Base-by-base conservation (phyloP, 2,888 invertebrate genomes). In the Petrophora chlorosata region DNA sequence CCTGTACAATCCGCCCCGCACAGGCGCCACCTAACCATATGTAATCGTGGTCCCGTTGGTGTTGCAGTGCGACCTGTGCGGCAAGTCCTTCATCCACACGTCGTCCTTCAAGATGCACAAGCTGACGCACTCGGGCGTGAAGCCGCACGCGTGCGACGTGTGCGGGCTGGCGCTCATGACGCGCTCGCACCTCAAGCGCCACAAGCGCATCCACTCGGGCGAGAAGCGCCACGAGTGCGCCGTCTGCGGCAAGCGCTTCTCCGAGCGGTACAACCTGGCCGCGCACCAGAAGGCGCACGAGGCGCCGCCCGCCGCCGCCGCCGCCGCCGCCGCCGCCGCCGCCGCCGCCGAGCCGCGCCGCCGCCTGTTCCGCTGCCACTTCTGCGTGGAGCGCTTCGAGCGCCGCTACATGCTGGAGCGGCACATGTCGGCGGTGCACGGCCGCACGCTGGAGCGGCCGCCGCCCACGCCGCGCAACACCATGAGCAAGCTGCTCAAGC, bases 71-170 rank as follows among this genome's bases (percentile, higher is more conserved):
- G 92, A 92, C 73, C 75, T 91, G 55, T 93, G 93, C 81, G 92
- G 92, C 61, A 92, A 93, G 79, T 91, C 92, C 54, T 93, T 93
- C 79, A 90, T 93, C 66, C 94, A 94, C 87, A 93, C 94, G 67
- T 93, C 93, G 28, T 94, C 94, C 29, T 94, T 94, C 82, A 93
- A 92, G 76, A 92, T 93, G 91, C 94, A 94, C 81, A 92, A 91
- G 73, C 76, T 93, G 70, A 92, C 92, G 17, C 94, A 94, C 80
- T 89, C 91, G 29, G 93, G 93, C 53, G 76, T 91, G 57, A 92
- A 92, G 79, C 89, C 92, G 47, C 92, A 92, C 83, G 80, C 91
- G 55, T 93, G 93, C 73, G 82, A 85, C 65, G 79, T 90, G 59
- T 94, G 94, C 78, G 91, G 92, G 12, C 79, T 92, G 40, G 91